These are phyloP conservation scores for Mycalesis mineus DNA, from an alignment of 2,888 invertebrate genomes.

Conservation along the genomic window DNA sequence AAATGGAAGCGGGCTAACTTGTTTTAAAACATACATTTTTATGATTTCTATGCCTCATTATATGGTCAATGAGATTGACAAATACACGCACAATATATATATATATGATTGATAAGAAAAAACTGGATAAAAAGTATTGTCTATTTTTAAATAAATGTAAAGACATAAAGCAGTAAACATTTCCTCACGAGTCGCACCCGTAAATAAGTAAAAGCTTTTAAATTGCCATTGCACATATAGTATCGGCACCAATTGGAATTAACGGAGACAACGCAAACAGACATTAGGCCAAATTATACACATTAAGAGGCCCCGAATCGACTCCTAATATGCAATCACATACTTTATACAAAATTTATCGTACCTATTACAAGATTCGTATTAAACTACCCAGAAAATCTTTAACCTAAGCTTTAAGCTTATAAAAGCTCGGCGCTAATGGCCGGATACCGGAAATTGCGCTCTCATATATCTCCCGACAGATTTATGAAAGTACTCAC, in stretches of 20 bases:
- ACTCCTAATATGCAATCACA: constrained; percentile 78
- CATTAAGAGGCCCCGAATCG: constrained; percentile 76
- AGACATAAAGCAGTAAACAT: background rate
- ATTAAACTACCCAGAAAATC: constrained; percentile 79
- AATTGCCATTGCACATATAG: constrained; percentile 23
- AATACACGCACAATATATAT: too few relatives aligned
- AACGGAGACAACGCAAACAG: constrained; percentile 49
- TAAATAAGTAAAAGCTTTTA: constrained; percentile 22
- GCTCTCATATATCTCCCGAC: constrained; percentile 92
- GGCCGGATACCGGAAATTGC: constrained; percentile 94
- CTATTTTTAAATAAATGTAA: background rate
- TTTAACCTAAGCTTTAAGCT: constrained; percentile 81
- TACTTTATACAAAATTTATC: constrained; percentile 77
- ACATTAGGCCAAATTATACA: constrained; percentile 76
- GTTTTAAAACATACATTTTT: too few relatives aligned
- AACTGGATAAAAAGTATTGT: background rate
- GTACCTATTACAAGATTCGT: constrained; percentile 79
- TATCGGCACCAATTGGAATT: constrained; percentile 31
- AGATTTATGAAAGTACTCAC: constrained; percentile 92
- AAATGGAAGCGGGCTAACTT: too few relatives aligned
- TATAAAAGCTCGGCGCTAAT: constrained; percentile 84
- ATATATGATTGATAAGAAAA: too few relatives aligned
- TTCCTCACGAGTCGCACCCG: constrained; percentile 19
- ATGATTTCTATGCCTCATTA: too few relatives aligned
- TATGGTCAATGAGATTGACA: too few relatives aligned